Percentiles rank a stretch among this genome's conserved stretches.
These are phyloP conservation scores for Brachystomella parvula DNA, from an alignment of 1,140 invertebrate genomes.

Conservation along the genomic window DNA sequence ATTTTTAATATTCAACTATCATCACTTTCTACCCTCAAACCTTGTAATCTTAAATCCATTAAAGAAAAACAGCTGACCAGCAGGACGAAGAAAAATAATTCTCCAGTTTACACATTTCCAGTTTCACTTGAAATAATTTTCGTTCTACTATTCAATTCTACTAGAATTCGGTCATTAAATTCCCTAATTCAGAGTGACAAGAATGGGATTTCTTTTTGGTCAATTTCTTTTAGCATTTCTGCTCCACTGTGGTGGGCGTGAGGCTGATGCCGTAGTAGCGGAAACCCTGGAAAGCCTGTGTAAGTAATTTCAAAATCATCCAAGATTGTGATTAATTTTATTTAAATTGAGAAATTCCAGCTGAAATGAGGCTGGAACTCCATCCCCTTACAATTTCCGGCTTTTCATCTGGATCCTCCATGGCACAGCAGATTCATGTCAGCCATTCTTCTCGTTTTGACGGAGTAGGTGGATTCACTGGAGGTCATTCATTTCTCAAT, in stretches of 20 bases:
- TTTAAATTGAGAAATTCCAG: not conserved
- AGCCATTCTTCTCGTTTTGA: not conserved
- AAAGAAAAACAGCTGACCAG: too few species aligned
- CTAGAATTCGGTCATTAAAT: too few species aligned
- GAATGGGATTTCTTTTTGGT: not conserved
- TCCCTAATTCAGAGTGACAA: too few species aligned
- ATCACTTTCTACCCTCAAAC: too few species aligned
- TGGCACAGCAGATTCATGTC: conserved; percentile 1
- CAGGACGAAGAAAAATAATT: too few species aligned
- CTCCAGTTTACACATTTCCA: too few species aligned
- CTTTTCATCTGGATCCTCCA: not conserved
- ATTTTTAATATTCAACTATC: too few species aligned
- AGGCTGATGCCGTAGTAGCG: not conserved
- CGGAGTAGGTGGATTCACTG: not conserved
- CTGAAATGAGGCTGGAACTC: not conserved
- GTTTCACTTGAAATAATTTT: too few species aligned
- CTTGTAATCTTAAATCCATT: too few species aligned
- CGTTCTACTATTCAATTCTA: too few species aligned
- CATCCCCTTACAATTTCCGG: conserved; percentile 1
- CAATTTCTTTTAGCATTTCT: not conserved
- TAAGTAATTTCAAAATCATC: not conserved
- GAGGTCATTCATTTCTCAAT: too few species aligned
- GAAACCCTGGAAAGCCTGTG: not conserved
- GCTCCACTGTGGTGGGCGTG: not conserved
- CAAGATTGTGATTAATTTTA: not conserved